Percentiles rank a stretch among this genome's conserved stretches.
These are phyloP conservation scores for Mesocricetus auratus DNA, from an alignment of 2,113 vertebrate genomes.

Conservation along the genomic window DNA sequence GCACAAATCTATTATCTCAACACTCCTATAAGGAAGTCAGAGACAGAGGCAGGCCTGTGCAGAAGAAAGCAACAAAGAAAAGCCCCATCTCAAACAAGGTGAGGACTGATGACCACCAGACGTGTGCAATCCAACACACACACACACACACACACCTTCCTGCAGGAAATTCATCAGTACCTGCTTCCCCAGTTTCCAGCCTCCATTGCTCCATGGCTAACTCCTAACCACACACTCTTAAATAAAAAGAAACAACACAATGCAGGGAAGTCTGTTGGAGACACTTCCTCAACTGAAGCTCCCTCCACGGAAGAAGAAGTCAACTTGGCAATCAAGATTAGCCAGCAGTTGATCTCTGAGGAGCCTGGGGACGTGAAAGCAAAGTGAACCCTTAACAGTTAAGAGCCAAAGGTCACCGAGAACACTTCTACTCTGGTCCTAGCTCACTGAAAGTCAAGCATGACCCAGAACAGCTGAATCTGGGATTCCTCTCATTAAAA, in stretches of 20 bases:
- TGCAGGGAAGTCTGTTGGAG: not conserved
- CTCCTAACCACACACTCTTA: not conserved
- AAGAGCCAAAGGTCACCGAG: not conserved
- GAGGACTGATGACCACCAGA: not conserved
- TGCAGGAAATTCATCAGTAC: not conserved
- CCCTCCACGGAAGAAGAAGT: not conserved
- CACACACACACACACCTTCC: not conserved
- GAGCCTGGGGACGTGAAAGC: not conserved
- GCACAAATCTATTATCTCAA: not conserved
- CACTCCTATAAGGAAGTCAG: not conserved
- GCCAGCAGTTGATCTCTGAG: not conserved
- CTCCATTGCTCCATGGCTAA: not conserved
- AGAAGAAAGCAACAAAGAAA: not conserved
- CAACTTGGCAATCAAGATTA: not conserved
- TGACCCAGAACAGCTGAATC: not conserved
- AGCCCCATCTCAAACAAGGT: not conserved
- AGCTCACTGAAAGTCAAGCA: not conserved
- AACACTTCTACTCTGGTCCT: not conserved
- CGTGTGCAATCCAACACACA: too few species aligned
- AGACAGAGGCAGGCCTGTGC: not conserved
- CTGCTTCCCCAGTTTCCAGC: not conserved
- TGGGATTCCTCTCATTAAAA: not conserved
- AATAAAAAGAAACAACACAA: not conserved
- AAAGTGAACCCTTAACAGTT: not conserved
- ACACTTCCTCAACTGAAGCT: not conserved